phyloP scores from a whole-genome alignment of 2,113 vertebrate genomes.

The Pseudopodoces humilis region DNA sequence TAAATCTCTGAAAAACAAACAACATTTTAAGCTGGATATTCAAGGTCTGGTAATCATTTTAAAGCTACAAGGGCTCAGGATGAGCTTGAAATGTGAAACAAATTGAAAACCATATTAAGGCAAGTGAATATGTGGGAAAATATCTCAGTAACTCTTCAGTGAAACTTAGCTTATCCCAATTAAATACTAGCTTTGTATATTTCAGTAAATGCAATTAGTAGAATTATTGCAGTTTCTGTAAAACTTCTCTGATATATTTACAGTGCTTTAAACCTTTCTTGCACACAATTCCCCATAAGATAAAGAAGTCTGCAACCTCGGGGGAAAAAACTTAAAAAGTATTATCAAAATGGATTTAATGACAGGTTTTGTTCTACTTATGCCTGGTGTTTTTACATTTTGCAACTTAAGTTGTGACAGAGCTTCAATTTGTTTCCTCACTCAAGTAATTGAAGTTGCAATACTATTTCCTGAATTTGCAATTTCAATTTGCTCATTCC shows the following conservation, averaged over 20 bases:
- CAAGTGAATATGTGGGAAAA: background rate
- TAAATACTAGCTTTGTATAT: background rate
- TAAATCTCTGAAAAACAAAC: background rate
- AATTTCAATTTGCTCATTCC: constrained; percentile 59
- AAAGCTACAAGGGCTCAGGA: background rate
- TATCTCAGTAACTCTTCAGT: background rate
- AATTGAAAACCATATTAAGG: background rate
- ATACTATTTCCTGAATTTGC: constrained; percentile 55
- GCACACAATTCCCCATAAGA: background rate
- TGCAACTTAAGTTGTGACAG: constrained; percentile 59
- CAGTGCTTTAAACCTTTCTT: background rate
- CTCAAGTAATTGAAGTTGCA: constrained; percentile 50
- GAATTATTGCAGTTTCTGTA: background rate
- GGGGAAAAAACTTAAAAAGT: background rate
- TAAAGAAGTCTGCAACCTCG: background rate
- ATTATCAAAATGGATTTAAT: constrained; percentile 7
- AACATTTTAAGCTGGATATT: background rate
- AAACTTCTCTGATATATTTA: background rate
- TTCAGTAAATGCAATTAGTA: background rate
- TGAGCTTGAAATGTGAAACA: background rate
- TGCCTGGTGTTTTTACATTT: background rate
- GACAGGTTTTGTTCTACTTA: constrained; percentile 49
- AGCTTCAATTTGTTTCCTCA: constrained; percentile 38
- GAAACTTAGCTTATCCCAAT: background rate
- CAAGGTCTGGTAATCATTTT: background rate